These are phyloP conservation scores for Sialis fuliginosa DNA, from an alignment of 2,888 invertebrate genomes.

Conservation along the genomic window DNA sequence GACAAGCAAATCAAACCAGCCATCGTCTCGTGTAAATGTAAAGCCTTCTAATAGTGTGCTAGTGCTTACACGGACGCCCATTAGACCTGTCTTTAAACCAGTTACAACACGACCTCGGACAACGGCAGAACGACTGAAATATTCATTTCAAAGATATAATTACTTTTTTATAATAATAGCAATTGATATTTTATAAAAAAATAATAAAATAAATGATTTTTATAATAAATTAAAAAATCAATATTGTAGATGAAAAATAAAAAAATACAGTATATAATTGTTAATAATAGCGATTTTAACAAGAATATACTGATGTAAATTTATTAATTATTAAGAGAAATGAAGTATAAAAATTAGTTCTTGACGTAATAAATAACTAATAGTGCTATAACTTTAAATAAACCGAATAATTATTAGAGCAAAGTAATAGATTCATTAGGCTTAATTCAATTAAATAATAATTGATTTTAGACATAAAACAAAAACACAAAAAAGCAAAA, in stretches of 20 bases:
- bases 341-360: no score
- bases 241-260: background rate
- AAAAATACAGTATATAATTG: background rate
- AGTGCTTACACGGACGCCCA: slow-evolving; percentile 90
- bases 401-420: background rate
- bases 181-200: background rate
- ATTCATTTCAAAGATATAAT: no score
- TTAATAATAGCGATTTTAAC: background rate
- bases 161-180: no score
- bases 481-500: slow-evolving; percentile 16
- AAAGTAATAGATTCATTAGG: background rate
- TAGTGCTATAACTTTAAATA: background rate
- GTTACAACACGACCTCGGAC: slow-evolving; percentile 90
- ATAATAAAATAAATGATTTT: background rate
- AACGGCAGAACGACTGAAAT: slow-evolving; percentile 83
- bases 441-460: no score
- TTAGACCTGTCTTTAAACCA: slow-evolving; percentile 77
- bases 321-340: no score
- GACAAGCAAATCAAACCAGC: slow-evolving; percentile 95
- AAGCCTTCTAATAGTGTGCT: slow-evolving; percentile 91
- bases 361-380: no score
- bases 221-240: background rate
- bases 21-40: slow-evolving; percentile 80
- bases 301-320: no score
- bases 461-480: no score